phyloP scores from a whole-genome alignment of 2,888 invertebrate genomes.

The Sphinx pinastri region DNA sequence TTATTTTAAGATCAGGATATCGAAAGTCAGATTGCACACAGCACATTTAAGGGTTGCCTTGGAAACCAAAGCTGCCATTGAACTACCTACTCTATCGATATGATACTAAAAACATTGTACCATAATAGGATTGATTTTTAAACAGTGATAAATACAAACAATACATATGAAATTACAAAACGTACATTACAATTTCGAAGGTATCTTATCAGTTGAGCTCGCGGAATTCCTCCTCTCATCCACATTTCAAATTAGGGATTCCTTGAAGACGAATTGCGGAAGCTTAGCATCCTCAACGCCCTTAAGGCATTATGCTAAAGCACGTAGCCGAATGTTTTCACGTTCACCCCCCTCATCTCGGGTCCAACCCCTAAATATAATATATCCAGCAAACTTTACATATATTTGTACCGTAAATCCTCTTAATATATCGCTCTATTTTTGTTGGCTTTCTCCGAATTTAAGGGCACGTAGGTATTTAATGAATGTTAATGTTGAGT shows the following conservation, averaged over 20 bases:
- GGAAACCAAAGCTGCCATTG: no score
- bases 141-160: no score
- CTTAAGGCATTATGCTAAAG: slow-evolving; percentile 81
- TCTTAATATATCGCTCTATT: slow-evolving; percentile 82
- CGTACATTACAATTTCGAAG: background rate
- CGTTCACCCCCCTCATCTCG: slow-evolving; percentile 77
- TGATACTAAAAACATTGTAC: no score
- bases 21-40: no score
- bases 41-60: no score
- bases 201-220: slow-evolving; percentile 34
- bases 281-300: slow-evolving; percentile 75
- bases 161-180: background rate
- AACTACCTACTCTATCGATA: no score
- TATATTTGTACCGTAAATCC: slow-evolving; percentile 84
- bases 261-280: slow-evolving; percentile 81
- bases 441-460: slow-evolving; percentile 79
- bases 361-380: slow-evolving; percentile 81
- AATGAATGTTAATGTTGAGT: slow-evolving; percentile 79
- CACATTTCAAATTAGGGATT: slow-evolving; percentile 84
- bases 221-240: slow-evolving; percentile 66
- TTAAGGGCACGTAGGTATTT: slow-evolving; percentile 76
- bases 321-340: slow-evolving; percentile 82
- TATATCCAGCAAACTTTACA: slow-evolving; percentile 84
- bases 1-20: no score
- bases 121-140: no score